phyloP scores from a whole-genome alignment of 2,113 vertebrate genomes.

The Myotis davidii region DNA sequence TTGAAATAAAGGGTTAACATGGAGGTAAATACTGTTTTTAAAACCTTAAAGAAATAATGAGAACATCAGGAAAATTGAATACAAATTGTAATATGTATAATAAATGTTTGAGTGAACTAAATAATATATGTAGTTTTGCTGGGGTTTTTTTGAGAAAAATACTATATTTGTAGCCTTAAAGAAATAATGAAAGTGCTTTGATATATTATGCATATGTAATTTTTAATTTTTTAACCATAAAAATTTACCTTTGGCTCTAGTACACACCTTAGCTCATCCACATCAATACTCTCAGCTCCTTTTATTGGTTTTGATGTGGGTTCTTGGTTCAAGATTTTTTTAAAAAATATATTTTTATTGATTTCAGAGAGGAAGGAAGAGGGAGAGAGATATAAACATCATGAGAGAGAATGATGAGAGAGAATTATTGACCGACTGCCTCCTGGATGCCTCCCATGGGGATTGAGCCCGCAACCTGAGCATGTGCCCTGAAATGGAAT shows the following conservation, averaged over 20 bases:
- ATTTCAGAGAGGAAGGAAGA: too few species aligned
- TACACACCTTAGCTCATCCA: neutral
- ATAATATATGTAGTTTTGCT: neutral
- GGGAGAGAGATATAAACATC: too few species aligned
- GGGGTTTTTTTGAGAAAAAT: neutral
- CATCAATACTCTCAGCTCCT: neutral
- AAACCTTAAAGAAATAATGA: neutral
- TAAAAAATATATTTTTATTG: too few species aligned
- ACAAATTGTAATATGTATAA: neutral
- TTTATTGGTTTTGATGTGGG: neutral
- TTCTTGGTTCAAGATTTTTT: neutral
- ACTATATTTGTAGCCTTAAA: neutral
- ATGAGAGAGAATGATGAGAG: too few species aligned
- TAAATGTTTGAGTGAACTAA: neutral
- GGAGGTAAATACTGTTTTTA: neutral
- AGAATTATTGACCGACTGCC: too few species aligned
- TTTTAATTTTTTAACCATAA: neutral
- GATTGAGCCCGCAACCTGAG: too few species aligned
- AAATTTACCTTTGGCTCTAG: neutral
- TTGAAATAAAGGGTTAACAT: neutral
- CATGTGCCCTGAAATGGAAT: too few species aligned
- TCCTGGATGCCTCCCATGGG: too few species aligned
- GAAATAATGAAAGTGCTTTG: neutral
- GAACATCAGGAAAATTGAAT: neutral
- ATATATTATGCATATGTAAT: neutral